Evolutionary conservation across 2,797 vertebrate species (phyloP), one percentile per base, ranked within the genome.

Genomic region (Protonibea diacanthus): DNA sequence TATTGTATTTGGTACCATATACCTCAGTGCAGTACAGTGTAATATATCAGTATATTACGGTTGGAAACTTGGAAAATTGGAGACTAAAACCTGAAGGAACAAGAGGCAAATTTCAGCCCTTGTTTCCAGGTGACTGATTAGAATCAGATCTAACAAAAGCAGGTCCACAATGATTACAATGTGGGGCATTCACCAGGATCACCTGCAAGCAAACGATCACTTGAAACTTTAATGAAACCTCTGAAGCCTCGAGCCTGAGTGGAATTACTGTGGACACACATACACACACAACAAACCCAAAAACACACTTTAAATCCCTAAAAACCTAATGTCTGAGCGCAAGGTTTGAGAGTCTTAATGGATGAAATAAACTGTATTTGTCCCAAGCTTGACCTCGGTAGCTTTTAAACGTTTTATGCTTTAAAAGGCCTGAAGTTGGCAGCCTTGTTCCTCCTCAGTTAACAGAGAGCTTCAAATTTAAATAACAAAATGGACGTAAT

Each of bases 211-310:
- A 60, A 85, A 78, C 44, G 27, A 56, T 59, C 56, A 56, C 11
- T 62, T 70, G 27, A 62, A 74, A 38, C 20, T 65, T 77, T 51
- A 73, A 76, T 59, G 67, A 73, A 59, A 61, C 57, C 42, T 64
- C 45, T 64, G 65, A 78, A 56, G 33, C 55, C 25, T 66, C 55
- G 58, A 59, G 49, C 18, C 57, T 68, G 29, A 64, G 57, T 71
- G 45, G 51, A 75, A 71, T 66, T 61, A 74, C 61, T 56, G 44
- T 21, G 13, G 25, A 66, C 29, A 63, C 6, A n/a, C 27, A 52
- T 3, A 57, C 15, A 74, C 14, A 27, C 11, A 1, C 17, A 38
- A 21, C 0, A 44, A 25, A 55, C 14, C 51, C 21, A 45, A 17
- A 68, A 33, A 29, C 33, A 42, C 6, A 8, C 2, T 1, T 27